Conservation (phyloP, 2,797 vertebrate species). For the Molossus molossus region DNA sequence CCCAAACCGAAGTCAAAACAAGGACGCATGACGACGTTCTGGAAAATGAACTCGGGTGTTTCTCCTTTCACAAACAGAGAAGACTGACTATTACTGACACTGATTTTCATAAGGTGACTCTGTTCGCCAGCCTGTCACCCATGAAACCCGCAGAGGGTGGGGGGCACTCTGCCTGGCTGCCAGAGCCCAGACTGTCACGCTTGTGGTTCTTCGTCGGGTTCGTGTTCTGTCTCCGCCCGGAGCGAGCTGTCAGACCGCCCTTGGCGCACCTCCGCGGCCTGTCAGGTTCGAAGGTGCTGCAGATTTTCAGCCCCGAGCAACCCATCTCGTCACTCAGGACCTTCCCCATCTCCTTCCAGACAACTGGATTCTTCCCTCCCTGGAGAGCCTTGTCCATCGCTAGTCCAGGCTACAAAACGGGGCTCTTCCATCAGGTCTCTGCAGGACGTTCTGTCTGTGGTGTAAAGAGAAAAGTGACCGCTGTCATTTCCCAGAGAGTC, state of each 20-base stretch:
- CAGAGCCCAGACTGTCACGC: rapidly evolving
- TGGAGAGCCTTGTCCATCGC: background rate
- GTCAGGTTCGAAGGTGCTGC: background rate
- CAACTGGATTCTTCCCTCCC: background rate
- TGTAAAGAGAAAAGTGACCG: background rate
- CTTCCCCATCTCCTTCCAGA: slow-evolving; percentile 1
- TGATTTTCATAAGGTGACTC: background rate
- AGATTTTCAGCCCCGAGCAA: background rate
- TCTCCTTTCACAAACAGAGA: background rate
- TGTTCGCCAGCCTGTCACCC: rapidly evolving
- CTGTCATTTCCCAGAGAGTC: background rate
- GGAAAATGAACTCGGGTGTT: background rate
- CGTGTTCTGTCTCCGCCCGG: background rate
- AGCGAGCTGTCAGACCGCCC: background rate
- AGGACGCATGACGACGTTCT: background rate
- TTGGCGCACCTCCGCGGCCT: background rate
- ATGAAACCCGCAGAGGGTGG: rapidly evolving
- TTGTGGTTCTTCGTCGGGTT: background rate
- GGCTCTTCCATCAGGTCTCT: background rate
- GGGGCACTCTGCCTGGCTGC: rapidly evolving
- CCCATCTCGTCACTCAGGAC: background rate
- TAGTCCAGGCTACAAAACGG: background rate
- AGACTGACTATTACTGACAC: background rate
- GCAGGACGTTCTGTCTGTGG: background rate
- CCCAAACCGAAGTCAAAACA: background rate